Conservation (phyloP, 2,888 invertebrate species). For the Dorcus parallelipipedus region DNA sequence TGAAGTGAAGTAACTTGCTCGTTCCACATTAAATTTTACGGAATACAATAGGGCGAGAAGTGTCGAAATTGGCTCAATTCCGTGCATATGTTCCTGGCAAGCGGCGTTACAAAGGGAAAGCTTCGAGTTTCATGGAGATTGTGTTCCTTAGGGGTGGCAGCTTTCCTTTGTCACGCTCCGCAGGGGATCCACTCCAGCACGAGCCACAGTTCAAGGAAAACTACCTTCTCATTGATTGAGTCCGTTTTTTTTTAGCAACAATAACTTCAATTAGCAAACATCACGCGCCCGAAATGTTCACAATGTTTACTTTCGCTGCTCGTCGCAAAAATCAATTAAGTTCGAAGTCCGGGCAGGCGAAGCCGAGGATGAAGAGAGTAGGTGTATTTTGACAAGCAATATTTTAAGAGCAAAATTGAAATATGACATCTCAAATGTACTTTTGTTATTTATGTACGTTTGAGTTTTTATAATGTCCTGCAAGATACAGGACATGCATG, state of each 20-base stretch:
- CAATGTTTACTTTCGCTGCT: no score
- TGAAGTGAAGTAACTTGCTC: no score
- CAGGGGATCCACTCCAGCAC: conserved; percentile 30
- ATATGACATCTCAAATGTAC: conserved; percentile 26
- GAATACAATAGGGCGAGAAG: background rate
- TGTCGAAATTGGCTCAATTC: conserved; percentile 29
- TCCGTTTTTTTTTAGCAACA: background rate
- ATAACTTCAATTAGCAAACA: background rate
- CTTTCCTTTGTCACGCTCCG: conserved; percentile 33
- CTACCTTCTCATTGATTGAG: conserved; percentile 1
- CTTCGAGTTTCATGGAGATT: conserved; percentile 34
- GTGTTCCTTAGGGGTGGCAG: conserved; percentile 30
- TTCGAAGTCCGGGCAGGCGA: no score
- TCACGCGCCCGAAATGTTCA: no score
- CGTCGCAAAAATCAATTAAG: no score
- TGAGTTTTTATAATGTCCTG: conserved; percentile 7
- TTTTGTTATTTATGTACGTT: conserved; percentile 25
- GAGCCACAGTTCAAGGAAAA: conserved; percentile 24
- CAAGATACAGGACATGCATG: no score
- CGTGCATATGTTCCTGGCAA: conserved; percentile 26
- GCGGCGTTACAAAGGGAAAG: conserved; percentile 33
- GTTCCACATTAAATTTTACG: no score
- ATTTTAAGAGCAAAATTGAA: conserved; percentile 23
- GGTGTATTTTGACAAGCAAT: conserved; percentile 19
- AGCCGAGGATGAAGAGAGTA: conserved; percentile 8